phyloP scores from a whole-genome alignment of 2,888 invertebrate species.

The Dioctria linearis region DNA sequence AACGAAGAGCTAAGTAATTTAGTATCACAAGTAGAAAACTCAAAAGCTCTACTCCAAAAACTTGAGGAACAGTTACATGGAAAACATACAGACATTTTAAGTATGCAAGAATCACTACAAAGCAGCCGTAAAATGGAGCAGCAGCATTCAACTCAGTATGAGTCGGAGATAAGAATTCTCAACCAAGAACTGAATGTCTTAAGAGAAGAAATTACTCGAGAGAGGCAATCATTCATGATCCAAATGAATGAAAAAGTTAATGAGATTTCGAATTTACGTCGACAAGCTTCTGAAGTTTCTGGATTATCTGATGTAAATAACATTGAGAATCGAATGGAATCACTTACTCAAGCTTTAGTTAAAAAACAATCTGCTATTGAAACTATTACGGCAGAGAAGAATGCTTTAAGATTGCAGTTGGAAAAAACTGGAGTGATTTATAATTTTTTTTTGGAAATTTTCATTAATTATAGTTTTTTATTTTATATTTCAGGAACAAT shows the following conservation, averaged over 20 bases:
- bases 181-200: conserved; percentile 69
- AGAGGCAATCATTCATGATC: conserved; percentile 63
- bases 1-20: conserved; percentile 63
- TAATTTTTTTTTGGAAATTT: conserved; percentile 39
- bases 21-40: conserved; percentile 61
- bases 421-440: conserved; percentile 81
- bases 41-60: conserved; percentile 53
- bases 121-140: conserved; percentile 70
- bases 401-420: conserved; percentile 86
- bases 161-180: conserved; percentile 68
- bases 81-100: conserved; percentile 25
- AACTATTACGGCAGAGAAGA: conserved; percentile 85
- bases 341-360: conserved; percentile 86
- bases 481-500: conserved; percentile 71
- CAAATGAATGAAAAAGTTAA: conserved; percentile 70
- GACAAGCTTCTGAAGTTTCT: conserved; percentile 66
- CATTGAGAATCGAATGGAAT: conserved; percentile 71
- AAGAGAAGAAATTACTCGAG: conserved; percentile 69
- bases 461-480: conserved; percentile 59
- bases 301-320: conserved; percentile 64
- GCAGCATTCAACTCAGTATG: conserved; percentile 70
- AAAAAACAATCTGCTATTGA: conserved; percentile 91
- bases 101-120: conserved; percentile 29
- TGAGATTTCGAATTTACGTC: conserved; percentile 74
- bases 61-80: conserved; percentile 50